Evolutionary conservation across 2,797 vertebrate genomes (phyloP).

Genomic region (Geotria australis): DNA sequence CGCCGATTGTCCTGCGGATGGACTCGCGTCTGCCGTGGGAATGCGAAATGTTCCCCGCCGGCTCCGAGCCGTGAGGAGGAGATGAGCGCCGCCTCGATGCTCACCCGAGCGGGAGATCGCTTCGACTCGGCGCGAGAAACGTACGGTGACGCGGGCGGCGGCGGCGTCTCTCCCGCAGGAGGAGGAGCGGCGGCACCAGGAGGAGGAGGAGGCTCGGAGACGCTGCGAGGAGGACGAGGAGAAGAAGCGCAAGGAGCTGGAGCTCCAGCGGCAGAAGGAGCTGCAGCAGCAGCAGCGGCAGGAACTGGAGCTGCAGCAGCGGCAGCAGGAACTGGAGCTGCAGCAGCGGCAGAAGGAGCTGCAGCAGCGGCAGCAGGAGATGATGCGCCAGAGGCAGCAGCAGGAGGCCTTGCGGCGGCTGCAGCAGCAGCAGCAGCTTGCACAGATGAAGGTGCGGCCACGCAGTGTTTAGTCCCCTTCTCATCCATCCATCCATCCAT

Average conservation of each 20-base stretch:
- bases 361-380: constrained; percentile 15
- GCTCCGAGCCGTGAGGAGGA: too few species aligned
- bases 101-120: too few species aligned
- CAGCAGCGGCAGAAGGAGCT: constrained; percentile 47
- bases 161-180: constrained; percentile 18
- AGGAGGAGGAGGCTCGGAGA: constrained; percentile 33
- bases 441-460: constrained; percentile 58
- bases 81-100: too few species aligned
- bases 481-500: too few species aligned
- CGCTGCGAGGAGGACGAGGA: constrained; percentile 46
- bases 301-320: constrained; percentile 41
- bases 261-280: constrained; percentile 16
- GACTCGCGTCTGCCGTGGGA: too few species aligned
- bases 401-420: constrained; percentile 62
- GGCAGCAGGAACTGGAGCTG: constrained; percentile 46
- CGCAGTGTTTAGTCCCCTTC: too few species aligned
- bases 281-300: constrained; percentile 29
- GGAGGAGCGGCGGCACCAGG: constrained; percentile 34
- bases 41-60: too few species aligned
- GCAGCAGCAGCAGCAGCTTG: constrained; percentile 74
- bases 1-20: too few species aligned
- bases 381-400: constrained; percentile 39
- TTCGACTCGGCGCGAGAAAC: too few species aligned
- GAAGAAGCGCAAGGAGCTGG: constrained; percentile 42
- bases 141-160: too few species aligned